Percentiles rank a stretch among this genome's conserved stretches.
Conservation (phyloP, 30 jellyfish, hydroid and myxozoan genomes). For the Haliclystus octoradiatus region DNA sequence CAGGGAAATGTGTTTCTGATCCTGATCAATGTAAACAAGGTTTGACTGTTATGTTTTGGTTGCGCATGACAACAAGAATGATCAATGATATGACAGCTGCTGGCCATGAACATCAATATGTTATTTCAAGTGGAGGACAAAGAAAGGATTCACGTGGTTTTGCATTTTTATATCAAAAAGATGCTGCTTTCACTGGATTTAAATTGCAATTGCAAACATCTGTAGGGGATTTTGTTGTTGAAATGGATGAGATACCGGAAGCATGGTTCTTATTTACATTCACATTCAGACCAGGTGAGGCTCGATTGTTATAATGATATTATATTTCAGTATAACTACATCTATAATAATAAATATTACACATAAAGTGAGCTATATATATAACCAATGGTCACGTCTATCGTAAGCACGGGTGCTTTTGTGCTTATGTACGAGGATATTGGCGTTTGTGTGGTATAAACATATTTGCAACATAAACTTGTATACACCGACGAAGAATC, state of each 20-base stretch:
- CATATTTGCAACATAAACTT: too few relatives aligned
- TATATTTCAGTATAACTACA: too few relatives aligned
- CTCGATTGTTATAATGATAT: too few relatives aligned
- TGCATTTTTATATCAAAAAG: slow-evolving; percentile 82
- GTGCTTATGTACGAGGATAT: too few relatives aligned
- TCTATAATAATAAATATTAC: too few relatives aligned
- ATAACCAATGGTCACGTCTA: too few relatives aligned
- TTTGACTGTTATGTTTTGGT: slow-evolving; percentile 69
- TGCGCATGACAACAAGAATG: slow-evolving; percentile 40
- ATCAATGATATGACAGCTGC: slow-evolving; percentile 27
- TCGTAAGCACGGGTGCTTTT: too few relatives aligned
- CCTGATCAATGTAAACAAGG: slow-evolving; percentile 66
- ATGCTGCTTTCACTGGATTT: slow-evolving; percentile 62
- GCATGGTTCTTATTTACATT: slow-evolving; percentile 67
- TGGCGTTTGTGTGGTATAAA: too few relatives aligned
- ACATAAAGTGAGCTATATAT: too few relatives aligned
- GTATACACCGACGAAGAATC: too few relatives aligned
- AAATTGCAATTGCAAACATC: slow-evolving; percentile 78
- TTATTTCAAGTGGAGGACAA: slow-evolving; percentile 90
- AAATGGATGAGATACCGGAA: slow-evolving; percentile 41
- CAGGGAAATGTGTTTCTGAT: slow-evolving; percentile 77
- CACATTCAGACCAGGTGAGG: slow-evolving; percentile 61
- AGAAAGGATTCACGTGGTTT: slow-evolving; percentile 82
- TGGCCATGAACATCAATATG: slow-evolving; percentile 56
- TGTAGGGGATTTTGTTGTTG: slow-evolving; percentile 57